Percentiles rank a stretch among this genome's conserved stretches.
These are phyloP conservation scores for Hemibagrus wyckioides DNA, from an alignment of 2,113 vertebrate species.

Conservation along the genomic window DNA sequence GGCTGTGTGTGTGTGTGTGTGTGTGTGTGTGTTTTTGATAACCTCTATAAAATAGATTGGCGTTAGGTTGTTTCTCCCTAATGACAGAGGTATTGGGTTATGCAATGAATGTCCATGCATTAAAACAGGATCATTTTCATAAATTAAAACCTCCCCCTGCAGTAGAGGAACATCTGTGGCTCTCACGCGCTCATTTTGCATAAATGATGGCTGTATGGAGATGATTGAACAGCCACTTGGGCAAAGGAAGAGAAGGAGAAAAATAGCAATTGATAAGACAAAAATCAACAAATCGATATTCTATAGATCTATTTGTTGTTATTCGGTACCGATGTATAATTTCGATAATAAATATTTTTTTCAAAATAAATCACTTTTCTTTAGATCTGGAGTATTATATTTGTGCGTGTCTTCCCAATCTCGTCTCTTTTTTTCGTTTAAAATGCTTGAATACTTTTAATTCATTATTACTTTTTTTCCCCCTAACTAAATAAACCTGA, in stretches of 20 bases:
- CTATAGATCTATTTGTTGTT: neutral
- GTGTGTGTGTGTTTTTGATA: slow-evolving; percentile 17
- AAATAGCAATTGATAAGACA: neutral
- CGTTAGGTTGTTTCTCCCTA: slow-evolving; percentile 78
- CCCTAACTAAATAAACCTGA: neutral
- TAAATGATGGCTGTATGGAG: slow-evolving; percentile 86
- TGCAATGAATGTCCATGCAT: slow-evolving; percentile 89
- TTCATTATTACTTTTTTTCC: neutral
- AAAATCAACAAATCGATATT: neutral
- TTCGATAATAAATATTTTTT: too few species aligned
- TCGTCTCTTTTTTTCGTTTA: neutral
- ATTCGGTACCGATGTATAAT: neutral
- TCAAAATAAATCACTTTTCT: too few species aligned
- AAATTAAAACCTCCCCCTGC: slow-evolving; percentile 90
- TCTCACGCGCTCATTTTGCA: slow-evolving; percentile 80
- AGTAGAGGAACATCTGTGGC: slow-evolving; percentile 93
- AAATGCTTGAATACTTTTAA: neutral
- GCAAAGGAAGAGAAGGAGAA: too few species aligned
- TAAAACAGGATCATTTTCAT: slow-evolving; percentile 93
- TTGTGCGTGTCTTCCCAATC: neutral
- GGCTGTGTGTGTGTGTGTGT: slow-evolving; percentile 9
- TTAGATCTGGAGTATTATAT: neutral
- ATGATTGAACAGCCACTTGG: slow-evolving; percentile 72
- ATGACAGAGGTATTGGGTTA: slow-evolving; percentile 82
- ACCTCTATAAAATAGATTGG: slow-evolving; percentile 62